Percentiles rank a stretch among this genome's conserved stretches.
These are phyloP conservation scores for Elephantulus edwardii DNA, from an alignment of 2,113 vertebrate genomes.

Conservation along the genomic window DNA sequence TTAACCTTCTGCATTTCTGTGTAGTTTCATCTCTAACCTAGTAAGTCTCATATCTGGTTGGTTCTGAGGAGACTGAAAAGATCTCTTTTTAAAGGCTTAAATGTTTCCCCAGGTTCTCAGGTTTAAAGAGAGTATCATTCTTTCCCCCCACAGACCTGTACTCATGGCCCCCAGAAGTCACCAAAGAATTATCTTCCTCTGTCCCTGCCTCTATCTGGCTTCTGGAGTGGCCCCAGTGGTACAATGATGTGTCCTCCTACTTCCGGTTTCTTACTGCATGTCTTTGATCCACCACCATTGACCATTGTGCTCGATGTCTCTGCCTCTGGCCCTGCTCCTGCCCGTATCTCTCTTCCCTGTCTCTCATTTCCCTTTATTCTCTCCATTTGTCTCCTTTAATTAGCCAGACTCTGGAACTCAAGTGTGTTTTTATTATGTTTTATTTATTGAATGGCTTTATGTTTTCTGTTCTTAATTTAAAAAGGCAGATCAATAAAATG, in stretches of 20 bases:
- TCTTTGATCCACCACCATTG: fast-evolving
- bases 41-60: fast-evolving
- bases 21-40: not conserved
- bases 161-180: not conserved
- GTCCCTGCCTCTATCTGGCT: not conserved
- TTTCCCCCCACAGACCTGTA: not conserved
- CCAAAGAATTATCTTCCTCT: not conserved
- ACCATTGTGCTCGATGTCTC: not conserved
- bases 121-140: not conserved
- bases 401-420: conserved; percentile 66
- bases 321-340: not conserved
- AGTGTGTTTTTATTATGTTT: conserved; percentile 76
- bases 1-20: not conserved
- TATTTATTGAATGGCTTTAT: conserved; percentile 76
- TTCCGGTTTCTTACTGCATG: fast-evolving
- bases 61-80: not conserved
- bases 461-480: conserved; percentile 79
- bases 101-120: not conserved
- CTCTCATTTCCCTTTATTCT: conserved; percentile 8
- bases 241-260: not conserved
- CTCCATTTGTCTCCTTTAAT: conserved; percentile 69
- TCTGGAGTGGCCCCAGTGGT: not conserved
- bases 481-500: conserved; percentile 74
- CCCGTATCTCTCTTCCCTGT: not conserved
- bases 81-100: not conserved